A percentile compares a stretch with the other conserved stretches of the same genome.
These are phyloP conservation scores for Pristionchus fissidentatus DNA, from an alignment of 2,888 invertebrate genomes.

Conservation along the genomic window DNA sequence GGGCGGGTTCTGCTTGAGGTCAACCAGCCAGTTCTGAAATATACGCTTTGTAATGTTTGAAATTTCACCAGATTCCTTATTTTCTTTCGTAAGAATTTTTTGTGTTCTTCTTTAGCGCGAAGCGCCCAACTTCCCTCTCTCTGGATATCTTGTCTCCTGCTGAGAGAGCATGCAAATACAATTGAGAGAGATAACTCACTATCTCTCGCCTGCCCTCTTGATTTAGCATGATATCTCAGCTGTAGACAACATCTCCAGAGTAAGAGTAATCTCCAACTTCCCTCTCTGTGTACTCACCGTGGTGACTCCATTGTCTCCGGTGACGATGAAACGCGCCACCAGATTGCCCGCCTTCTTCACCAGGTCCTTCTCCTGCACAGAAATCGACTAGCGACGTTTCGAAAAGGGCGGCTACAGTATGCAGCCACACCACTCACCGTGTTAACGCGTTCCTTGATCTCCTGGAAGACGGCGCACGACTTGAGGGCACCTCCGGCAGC, in stretches of 20 bases:
- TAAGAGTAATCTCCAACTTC: too few relatives aligned
- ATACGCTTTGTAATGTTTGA: slow-evolving; percentile 78
- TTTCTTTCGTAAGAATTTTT: neutral
- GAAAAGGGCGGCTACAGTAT: slow-evolving; percentile 16
- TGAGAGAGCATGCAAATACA: too few relatives aligned
- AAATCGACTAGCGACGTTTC: slow-evolving; percentile 24
- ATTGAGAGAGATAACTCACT: too few relatives aligned
- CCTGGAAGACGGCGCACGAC: slow-evolving; percentile 86
- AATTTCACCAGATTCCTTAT: neutral
- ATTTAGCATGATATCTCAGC: too few relatives aligned
- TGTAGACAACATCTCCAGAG: too few relatives aligned
- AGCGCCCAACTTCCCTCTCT: too few relatives aligned
- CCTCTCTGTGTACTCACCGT: slow-evolving; percentile 80
- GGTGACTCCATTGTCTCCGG: slow-evolving; percentile 82
- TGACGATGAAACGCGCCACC: slow-evolving; percentile 90
- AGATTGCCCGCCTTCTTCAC: slow-evolving; percentile 86
- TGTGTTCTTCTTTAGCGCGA: too few relatives aligned
- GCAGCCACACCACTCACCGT: slow-evolving; percentile 47
- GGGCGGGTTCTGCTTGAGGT: slow-evolving; percentile 83
- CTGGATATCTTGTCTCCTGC: too few relatives aligned
- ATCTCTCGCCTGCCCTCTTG: too few relatives aligned
- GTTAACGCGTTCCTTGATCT: slow-evolving; percentile 81
- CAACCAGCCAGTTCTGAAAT: slow-evolving; percentile 87
- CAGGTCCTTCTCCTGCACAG: slow-evolving; percentile 79
- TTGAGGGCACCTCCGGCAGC: slow-evolving; percentile 80